Evolutionary conservation across 2,888 invertebrate species (phyloP).

Genomic region (Campoplex capitator): DNA sequence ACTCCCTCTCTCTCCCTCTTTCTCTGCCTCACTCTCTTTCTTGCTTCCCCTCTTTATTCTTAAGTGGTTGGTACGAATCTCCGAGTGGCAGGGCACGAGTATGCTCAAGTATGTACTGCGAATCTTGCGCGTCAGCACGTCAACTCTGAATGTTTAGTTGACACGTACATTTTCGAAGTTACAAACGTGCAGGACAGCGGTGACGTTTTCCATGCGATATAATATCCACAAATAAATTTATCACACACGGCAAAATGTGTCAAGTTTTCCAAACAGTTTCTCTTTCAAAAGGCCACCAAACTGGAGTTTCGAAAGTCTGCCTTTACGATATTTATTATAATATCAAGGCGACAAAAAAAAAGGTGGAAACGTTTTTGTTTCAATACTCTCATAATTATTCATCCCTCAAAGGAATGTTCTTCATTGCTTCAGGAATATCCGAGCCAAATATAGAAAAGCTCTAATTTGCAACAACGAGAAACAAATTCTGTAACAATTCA

Average conservation of each 20-base stretch:
- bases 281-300: not conserved
- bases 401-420: not conserved
- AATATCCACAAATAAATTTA: conserved; percentile 18
- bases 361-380: not conserved
- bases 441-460: not conserved
- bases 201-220: not conserved
- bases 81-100: conserved; percentile 14
- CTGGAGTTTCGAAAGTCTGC: not conserved
- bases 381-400: not conserved
- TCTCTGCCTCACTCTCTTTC: conserved; percentile 28
- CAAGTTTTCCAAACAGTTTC: not conserved
- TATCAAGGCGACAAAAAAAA: not conserved
- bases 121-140: conserved; percentile 21
- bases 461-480: not conserved
- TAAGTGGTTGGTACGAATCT: conserved; percentile 31
- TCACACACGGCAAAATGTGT: not conserved
- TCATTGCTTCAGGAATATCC: not conserved
- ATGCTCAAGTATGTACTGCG: conserved; percentile 11
- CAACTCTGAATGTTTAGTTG: conserved; percentile 28
- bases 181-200: conserved; percentile 5
- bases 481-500: not conserved
- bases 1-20: not conserved
- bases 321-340: too few relatives aligned
- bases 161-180: conserved; percentile 14
- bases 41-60: not conserved